Percentiles rank a stretch among this genome's conserved stretches.
Evolutionary conservation across 2,888 invertebrate genomes (phyloP).

Genomic region (Oxycera nigricornis): DNA sequence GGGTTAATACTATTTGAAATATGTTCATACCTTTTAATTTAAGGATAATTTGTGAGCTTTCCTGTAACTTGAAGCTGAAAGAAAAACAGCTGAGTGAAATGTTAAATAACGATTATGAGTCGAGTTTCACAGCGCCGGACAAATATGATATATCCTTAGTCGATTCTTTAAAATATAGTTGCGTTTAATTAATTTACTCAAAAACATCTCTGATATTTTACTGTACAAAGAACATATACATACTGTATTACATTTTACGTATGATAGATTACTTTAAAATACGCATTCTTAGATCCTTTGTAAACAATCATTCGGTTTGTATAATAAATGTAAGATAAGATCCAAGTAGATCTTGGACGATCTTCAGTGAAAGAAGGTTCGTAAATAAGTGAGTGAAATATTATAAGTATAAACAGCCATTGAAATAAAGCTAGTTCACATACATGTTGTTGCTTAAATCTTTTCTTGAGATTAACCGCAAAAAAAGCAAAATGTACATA

Average conservation of each 20-base stretch:
- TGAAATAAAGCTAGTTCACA: conserved; percentile 31
- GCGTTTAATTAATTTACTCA: no score
- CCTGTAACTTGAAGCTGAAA: no score
- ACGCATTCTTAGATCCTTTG: neutral
- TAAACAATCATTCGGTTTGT: neutral
- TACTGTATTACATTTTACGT: neutral
- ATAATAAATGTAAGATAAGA: neutral
- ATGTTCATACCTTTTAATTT: no score
- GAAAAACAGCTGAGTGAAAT: no score
- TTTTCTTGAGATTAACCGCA: no score
- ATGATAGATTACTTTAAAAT: neutral
- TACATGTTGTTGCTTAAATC: neutral
- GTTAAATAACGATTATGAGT: no score
- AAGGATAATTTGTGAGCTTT: no score
- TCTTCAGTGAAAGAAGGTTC: neutral
- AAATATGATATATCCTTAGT: no score
- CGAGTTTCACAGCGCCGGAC: no score
- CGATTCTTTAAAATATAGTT: no score
- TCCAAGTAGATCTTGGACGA: neutral
- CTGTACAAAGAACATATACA: neutral
- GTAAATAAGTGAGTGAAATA: conserved; percentile 35
- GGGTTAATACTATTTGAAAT: no score
- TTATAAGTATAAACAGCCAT: conserved; percentile 25
- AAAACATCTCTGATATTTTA: neutral
- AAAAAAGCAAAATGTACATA: no score